These are phyloP conservation scores for Molothrus ater DNA, from an alignment of 2,797 vertebrate species.

Conservation along the genomic window DNA sequence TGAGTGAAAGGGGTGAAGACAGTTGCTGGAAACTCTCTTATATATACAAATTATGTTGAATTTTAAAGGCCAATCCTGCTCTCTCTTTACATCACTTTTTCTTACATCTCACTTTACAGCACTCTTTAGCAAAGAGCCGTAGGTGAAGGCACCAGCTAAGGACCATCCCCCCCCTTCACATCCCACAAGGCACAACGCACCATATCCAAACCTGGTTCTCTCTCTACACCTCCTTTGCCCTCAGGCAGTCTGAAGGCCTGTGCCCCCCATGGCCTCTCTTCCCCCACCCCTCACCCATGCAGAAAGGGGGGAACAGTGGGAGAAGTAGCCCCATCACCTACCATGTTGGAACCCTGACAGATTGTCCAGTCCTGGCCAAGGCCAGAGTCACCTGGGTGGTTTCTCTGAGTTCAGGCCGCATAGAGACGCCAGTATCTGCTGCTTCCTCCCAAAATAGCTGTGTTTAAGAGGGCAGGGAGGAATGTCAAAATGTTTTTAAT, in stretches of 20 bases:
- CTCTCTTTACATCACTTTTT: not conserved
- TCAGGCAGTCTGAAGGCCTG: not conserved
- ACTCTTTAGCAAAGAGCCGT: not conserved
- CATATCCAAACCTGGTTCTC: not conserved
- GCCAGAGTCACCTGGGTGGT: not conserved
- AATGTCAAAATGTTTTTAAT: not conserved
- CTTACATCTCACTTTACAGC: not conserved
- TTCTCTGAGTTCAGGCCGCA: not conserved
- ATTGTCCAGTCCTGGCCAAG: not conserved
- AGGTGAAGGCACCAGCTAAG: not conserved
- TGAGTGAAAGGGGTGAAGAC: not conserved
- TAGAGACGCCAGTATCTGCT: not conserved
- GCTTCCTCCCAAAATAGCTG: not conserved
- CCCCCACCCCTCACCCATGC: too few relatives aligned
- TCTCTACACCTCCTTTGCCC: not conserved
- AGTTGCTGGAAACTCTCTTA: slow-evolving; percentile 26
- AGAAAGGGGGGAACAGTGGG: not conserved
- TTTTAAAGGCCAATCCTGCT: not conserved
- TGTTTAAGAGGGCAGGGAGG: not conserved
- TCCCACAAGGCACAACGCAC: not conserved
- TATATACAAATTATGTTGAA: slow-evolving; percentile 2
- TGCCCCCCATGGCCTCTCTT: not conserved
- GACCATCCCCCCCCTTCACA: not conserved
- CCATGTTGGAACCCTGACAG: too few relatives aligned
- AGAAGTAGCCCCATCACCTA: not conserved